Base-by-base conservation (phyloP, 2,888 invertebrate genomes). In the Gymnocheta viridis region DNA sequence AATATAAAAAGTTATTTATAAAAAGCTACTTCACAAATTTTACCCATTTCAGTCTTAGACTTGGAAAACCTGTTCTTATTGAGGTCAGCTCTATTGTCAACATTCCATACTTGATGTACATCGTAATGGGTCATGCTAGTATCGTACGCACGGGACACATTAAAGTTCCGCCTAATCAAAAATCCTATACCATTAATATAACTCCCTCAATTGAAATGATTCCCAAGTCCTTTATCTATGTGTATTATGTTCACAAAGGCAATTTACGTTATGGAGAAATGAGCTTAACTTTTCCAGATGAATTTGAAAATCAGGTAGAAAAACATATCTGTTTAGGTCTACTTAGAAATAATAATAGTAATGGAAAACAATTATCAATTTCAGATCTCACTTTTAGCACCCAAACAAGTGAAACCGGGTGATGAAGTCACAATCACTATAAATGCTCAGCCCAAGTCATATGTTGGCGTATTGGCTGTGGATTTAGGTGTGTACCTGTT, bases 391-490 rank as follows among this genome's bases (percentile, higher is more conserved):
- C 93, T 96, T 4, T 93, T 94, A 86, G 92, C 95, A 0, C 93
- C 93, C 17, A 92, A 93, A 4, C 94, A 95, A 91, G 94, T 94
- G 0, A 94, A 95, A 76, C 97, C 97, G 0, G 96, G 96, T 72
- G 94, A 95, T 17, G 93, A 95, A 79, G 94, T 98, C 3, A 95
- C 96, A 86, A 92, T 98, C 12, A 93, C 94, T 1, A 94, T 98
- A 22, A 93, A 93, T 7, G 95, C 98, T 0, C 96, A 96, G 88
- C 95, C 97, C 0, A 95, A 96, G 87, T 96, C 98, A 0, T 95
- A 95, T 86, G 95, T 98, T 12, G 97, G 96, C 5, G 91, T 98
- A 29, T 19, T 82, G 22, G 82, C 78, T 5, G 82, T 82, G 0
- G 82, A 82, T n/a, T 60, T 78, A 60, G 73, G 78, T 19, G 82